A percentile compares a stretch with the other conserved stretches of the same genome.
Evolutionary conservation across 2,797 vertebrate species (phyloP).

Genomic region (Natrix natrix): DNA sequence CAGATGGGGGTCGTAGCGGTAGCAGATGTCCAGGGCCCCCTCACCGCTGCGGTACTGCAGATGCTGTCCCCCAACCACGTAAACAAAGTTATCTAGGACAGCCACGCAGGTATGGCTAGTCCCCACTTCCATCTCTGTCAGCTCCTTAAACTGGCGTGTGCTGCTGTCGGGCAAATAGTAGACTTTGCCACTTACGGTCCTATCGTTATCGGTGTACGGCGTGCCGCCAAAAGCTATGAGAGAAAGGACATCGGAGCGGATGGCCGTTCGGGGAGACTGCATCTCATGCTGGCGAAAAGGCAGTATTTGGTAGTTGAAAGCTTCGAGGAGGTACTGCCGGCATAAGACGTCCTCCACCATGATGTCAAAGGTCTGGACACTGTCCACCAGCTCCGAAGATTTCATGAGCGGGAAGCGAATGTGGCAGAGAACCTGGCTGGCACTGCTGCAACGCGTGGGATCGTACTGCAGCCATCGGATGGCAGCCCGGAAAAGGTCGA

Average conservation of each 20-base stretch:
- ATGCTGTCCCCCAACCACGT: conserved; percentile 90
- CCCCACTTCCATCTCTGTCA: conserved; percentile 88
- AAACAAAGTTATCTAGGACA: conserved; percentile 93
- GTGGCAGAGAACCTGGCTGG: conserved; percentile 86
- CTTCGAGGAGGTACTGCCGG: conserved; percentile 91
- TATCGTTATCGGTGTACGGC: conserved; percentile 94
- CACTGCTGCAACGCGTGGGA: conserved; percentile 75
- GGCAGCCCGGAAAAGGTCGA: conserved; percentile 89
- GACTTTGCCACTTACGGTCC: conserved; percentile 86
- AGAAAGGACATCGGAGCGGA: conserved; percentile 86
- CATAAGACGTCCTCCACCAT: conserved; percentile 96
- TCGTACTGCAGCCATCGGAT: conserved; percentile 90
- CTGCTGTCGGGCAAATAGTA: conserved; percentile 80
- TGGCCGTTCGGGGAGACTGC: conserved; percentile 85
- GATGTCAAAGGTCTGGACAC: conserved; percentile 89
- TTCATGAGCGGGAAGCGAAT: conserved; percentile 97
- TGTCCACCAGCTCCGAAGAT: conserved; percentile 93
- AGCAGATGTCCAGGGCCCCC: conserved; percentile 87
- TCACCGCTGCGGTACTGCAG: conserved; percentile 95
- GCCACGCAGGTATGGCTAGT: conserved; percentile 94
- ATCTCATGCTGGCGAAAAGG: conserved; percentile 96
- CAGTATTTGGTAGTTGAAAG: conserved; percentile 97
- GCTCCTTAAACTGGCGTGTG: conserved; percentile 88
- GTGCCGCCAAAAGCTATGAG: conserved; percentile 93
- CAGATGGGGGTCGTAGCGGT: conserved; percentile 91